Evolutionary conservation across 2,113 vertebrate genomes (phyloP).

Genomic region (Mobula birostris): DNA sequence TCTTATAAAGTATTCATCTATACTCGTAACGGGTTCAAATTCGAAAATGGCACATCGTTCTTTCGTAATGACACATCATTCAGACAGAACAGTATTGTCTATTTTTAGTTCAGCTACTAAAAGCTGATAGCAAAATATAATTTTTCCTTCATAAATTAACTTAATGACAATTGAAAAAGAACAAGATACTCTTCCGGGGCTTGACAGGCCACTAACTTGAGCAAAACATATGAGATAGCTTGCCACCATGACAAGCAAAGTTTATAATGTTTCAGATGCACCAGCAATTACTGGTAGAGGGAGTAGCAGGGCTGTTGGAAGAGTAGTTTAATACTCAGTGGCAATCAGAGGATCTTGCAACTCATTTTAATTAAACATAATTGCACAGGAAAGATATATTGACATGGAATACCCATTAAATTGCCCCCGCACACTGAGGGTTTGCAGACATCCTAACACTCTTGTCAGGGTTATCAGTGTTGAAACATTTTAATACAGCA

Average conservation of each 20-base stretch:
- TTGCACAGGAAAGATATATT: background rate
- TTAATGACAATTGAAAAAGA: background rate
- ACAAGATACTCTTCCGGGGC: background rate
- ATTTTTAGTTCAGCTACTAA: background rate
- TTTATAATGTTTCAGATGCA: background rate
- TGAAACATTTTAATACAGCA: background rate
- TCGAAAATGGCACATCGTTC: background rate
- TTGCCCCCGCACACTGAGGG: background rate
- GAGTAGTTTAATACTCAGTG: background rate
- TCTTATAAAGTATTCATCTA: background rate
- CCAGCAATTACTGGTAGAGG: background rate
- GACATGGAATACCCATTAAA: background rate
- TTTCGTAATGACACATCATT: background rate
- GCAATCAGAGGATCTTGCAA: background rate
- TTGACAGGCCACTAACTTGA: background rate
- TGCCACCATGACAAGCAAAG: background rate
- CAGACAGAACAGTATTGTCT: background rate
- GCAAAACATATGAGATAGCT: background rate
- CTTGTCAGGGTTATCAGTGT: background rate
- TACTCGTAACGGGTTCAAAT: background rate
- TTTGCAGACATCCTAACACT: background rate
- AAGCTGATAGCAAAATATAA: too few relatives aligned
- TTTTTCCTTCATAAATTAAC: background rate
- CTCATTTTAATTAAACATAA: conserved; percentile 21
- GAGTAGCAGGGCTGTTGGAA: background rate